These are phyloP conservation scores for Lethrus apterus DNA, from an alignment of 1,140 invertebrate species.

Conservation along the genomic window DNA sequence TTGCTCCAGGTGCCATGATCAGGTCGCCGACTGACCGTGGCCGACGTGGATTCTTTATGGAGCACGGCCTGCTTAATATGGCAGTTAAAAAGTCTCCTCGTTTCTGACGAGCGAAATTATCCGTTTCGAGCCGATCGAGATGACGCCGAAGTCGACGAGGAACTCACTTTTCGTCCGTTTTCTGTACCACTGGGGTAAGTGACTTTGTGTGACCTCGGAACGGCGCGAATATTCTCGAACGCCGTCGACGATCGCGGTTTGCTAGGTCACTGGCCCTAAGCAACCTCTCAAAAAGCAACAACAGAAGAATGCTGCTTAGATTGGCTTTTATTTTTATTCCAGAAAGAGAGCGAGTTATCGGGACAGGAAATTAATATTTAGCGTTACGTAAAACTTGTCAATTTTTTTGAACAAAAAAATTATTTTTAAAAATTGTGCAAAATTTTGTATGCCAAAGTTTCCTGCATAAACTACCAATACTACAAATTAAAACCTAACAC, in stretches of 20 bases:
- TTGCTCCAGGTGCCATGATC: conserved; percentile 19
- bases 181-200: conserved; percentile 38
- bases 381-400: too few species aligned
- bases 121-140: conserved; percentile 10
- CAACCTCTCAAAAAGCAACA: conserved; percentile 24
- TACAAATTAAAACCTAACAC: too few species aligned
- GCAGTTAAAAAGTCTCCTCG: conserved; percentile 1
- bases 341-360: conserved; percentile 18
- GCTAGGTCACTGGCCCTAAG: conserved; percentile 36
- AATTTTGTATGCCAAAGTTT: too few species aligned
- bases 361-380: conserved; percentile 20
- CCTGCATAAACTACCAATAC: too few species aligned
- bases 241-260: conserved; percentile 17
- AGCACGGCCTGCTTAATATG: conserved; percentile 8
- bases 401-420: too few species aligned
- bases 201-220: conserved; percentile 34
- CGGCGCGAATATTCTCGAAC: conserved; percentile 26
- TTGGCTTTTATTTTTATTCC: conserved; percentile 20
- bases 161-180: conserved; percentile 29
- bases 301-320: background rate
- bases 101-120: conserved; percentile 22
- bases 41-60: conserved; percentile 19
- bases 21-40: conserved; percentile 40
- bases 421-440: too few species aligned
- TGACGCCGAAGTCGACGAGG: conserved; percentile 18